Conservation (phyloP, 2,797 vertebrate genomes). For the Pseudochirops corinnae region DNA sequence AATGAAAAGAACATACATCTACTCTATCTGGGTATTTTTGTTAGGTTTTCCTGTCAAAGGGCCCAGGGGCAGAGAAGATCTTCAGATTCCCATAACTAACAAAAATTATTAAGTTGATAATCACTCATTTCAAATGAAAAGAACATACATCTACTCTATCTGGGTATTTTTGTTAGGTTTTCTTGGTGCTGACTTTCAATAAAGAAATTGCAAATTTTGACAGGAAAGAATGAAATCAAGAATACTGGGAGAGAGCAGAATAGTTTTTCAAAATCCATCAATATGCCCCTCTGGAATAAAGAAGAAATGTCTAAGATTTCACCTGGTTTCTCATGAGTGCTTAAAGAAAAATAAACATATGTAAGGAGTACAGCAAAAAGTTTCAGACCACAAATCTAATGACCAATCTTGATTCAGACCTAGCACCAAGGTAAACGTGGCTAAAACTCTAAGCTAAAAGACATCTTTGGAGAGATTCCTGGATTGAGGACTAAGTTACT, state of each 20-base stretch:
- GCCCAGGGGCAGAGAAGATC: too few species aligned
- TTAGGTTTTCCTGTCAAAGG: background rate
- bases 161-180: background rate
- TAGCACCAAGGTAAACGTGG: constrained; percentile 44
- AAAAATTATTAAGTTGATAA: background rate
- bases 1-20: background rate
- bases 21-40: background rate
- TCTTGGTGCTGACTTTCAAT: background rate
- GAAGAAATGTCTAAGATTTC: constrained; percentile 69
- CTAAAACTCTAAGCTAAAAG: background rate
- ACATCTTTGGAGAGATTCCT: constrained; percentile 35
- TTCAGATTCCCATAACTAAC: background rate
- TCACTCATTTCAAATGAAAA: background rate
- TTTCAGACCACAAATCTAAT: constrained; percentile 23
- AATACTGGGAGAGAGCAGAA: constrained; percentile 7
- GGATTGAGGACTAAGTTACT: constrained; percentile 36
- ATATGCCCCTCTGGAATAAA: constrained; percentile 63
- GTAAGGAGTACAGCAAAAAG: constrained; percentile 53
- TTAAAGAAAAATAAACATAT: constrained; percentile 44
- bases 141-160: background rate
- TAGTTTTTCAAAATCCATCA: constrained; percentile 58
- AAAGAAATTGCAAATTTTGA: constrained; percentile 3
- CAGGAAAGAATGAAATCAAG: constrained; percentile 40
- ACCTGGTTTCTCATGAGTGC: constrained; percentile 52
- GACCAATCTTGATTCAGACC: constrained; percentile 52